Evolutionary conservation across 2,888 invertebrate species (phyloP).

Genomic region (Lysandra bellargus): DNA sequence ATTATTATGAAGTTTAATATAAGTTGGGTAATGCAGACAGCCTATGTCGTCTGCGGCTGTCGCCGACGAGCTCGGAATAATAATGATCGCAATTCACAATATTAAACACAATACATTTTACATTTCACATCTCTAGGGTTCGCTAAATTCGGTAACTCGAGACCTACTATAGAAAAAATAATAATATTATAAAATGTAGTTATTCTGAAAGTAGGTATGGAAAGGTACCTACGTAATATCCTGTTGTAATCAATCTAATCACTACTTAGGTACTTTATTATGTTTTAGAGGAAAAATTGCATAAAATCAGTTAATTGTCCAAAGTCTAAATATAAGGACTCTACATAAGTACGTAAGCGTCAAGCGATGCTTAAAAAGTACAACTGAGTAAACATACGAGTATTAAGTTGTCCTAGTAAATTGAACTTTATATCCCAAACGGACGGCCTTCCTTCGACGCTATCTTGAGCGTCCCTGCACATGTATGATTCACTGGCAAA

Average conservation of each 20-base stretch:
- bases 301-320: neutral
- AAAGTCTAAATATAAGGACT: neutral
- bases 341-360: neutral
- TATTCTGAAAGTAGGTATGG: too few species aligned
- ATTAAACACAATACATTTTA: neutral
- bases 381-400: neutral
- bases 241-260: neutral
- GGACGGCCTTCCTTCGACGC: slow-evolving; percentile 39
- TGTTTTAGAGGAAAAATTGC: too few species aligned
- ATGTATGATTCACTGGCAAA: slow-evolving; percentile 74
- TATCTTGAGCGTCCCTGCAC: slow-evolving; percentile 58
- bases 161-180: too few species aligned
- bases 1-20: slow-evolving; percentile 1
- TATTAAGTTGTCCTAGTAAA: neutral
- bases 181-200: too few species aligned
- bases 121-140: slow-evolving; percentile 12
- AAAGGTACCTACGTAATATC: neutral
- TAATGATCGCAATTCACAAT: slow-evolving; percentile 15
- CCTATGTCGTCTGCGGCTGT: slow-evolving; percentile 13
- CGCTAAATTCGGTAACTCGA: neutral
- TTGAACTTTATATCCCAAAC: slow-evolving; percentile 1
- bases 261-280: too few species aligned
- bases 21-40: neutral
- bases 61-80: slow-evolving; percentile 2
- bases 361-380: neutral